Evolutionary conservation across 1,140 invertebrate species (phyloP).

Genomic region (Drosophila pandora): DNA sequence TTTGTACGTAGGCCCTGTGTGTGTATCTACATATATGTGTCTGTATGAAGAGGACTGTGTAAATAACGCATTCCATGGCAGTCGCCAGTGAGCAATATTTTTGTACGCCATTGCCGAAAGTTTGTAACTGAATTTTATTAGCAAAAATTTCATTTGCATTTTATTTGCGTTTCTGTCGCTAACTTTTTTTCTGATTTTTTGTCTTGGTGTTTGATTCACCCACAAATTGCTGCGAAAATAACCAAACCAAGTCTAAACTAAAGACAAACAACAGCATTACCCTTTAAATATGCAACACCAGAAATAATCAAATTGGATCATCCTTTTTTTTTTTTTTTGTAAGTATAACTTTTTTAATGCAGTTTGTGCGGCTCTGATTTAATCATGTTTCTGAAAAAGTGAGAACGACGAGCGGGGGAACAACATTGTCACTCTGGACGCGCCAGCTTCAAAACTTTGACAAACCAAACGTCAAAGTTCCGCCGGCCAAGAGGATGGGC

Average conservation of each 20-base stretch:
- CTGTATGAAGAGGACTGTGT: conserved; percentile 36
- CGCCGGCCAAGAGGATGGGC: conserved; percentile 15
- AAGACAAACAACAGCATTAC: conserved; percentile 47
- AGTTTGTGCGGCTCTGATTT: conserved; percentile 69
- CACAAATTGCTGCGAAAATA: conserved; percentile 64
- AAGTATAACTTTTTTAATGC: conserved; percentile 72
- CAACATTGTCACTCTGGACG: conserved; percentile 57
- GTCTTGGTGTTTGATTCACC: conserved; percentile 9
- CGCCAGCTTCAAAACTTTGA: conserved; percentile 70
- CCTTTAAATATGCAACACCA: conserved; percentile 25
- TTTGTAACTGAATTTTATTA: conserved; percentile 80
- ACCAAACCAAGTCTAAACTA: conserved; percentile 58
- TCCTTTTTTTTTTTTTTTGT: conserved; percentile 31
- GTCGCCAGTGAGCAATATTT: conserved; percentile 51
- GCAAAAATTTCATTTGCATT: conserved; percentile 79
- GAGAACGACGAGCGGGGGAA: background rate
- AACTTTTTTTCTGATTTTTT: conserved; percentile 6
- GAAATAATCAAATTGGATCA: conserved; percentile 70
- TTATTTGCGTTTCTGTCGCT: conserved; percentile 62
- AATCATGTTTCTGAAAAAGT: conserved; percentile 48
- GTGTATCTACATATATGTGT: background rate
- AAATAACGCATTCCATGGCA: conserved; percentile 62
- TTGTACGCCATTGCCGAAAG: conserved; percentile 54
- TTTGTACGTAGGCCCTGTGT: conserved; percentile 1
- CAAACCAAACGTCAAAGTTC: conserved; percentile 75